phyloP scores from a whole-genome alignment of 2,888 invertebrate genomes.

The Limnephilus auricula region DNA sequence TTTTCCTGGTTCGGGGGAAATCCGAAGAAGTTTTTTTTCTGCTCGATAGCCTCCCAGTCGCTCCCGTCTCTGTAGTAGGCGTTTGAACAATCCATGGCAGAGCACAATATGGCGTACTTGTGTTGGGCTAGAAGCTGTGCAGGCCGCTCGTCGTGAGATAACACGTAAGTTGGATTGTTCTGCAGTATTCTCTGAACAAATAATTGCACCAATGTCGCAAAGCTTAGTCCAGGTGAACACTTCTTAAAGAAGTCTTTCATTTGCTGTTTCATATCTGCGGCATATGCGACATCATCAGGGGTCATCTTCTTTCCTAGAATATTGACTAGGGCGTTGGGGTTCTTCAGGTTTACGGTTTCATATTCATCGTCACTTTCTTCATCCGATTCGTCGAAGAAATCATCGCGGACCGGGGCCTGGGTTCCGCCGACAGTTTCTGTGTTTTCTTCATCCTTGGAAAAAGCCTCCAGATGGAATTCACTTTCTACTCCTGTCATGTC shows the following conservation, averaged over 20 bases:
- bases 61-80: slow-evolving; percentile 57
- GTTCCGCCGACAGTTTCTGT: slow-evolving; percentile 28
- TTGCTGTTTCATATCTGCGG: slow-evolving; percentile 55
- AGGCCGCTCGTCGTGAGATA: slow-evolving; percentile 50
- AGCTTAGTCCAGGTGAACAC: slow-evolving; percentile 48
- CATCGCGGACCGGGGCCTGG: neutral
- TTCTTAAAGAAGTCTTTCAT: slow-evolving; percentile 58
- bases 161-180: slow-evolving; percentile 46
- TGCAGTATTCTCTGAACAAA: slow-evolving; percentile 52
- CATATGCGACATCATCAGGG: slow-evolving; percentile 37
- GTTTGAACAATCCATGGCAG: slow-evolving; percentile 52
- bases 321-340: slow-evolving; percentile 41
- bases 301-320: slow-evolving; percentile 41
- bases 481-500: slow-evolving; percentile 39
- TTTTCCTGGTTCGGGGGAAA: slow-evolving; percentile 51
- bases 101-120: slow-evolving; percentile 57
- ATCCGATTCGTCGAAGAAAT: slow-evolving; percentile 37
- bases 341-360: slow-evolving; percentile 21
- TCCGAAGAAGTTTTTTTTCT: slow-evolving; percentile 60
- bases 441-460: slow-evolving; percentile 43
- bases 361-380: slow-evolving; percentile 50
- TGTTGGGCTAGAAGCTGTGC: neutral
- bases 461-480: slow-evolving; percentile 35
- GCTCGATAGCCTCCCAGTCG: slow-evolving; percentile 58
- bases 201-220: slow-evolving; percentile 43